Percentiles rank a stretch among this genome's conserved stretches.
Evolutionary conservation across 2,113 vertebrate genomes (phyloP).

Genomic region (Epinephelus lanceolatus): DNA sequence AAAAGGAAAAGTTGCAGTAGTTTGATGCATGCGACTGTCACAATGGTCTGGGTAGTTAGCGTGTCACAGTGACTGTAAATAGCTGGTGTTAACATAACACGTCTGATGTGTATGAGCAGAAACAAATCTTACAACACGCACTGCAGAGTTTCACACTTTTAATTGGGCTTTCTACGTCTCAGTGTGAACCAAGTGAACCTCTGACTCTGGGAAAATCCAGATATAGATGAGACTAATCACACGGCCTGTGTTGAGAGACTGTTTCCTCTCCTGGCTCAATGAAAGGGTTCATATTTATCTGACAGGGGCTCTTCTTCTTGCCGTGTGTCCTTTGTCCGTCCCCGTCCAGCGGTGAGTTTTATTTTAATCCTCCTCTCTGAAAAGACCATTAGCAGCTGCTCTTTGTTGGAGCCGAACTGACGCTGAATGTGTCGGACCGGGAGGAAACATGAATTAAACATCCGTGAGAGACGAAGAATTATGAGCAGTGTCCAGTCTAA

Average conservation of each 20-base stretch:
- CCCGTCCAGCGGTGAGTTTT: conserved; percentile 29
- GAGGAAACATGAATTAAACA: conserved; percentile 70
- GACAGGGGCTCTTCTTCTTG: not conserved
- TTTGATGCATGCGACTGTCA: too few species aligned
- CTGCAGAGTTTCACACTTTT: not conserved
- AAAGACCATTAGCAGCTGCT: conserved; percentile 67
- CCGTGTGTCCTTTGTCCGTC: not conserved
- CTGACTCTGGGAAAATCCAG: not conserved
- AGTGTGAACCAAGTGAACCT: conserved; percentile 1
- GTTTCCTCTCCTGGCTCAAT: conserved; percentile 23
- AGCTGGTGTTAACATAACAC: too few species aligned
- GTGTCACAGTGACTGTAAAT: too few species aligned
- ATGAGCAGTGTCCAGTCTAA: conserved; percentile 53
- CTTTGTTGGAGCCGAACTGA: conserved; percentile 58
- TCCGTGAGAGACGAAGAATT: conserved; percentile 54
- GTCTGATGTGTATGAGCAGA: too few species aligned
- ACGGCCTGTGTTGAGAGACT: not conserved
- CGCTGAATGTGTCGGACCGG: conserved; percentile 54
- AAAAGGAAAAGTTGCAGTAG: too few species aligned
- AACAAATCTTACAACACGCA: too few species aligned
- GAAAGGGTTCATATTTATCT: not conserved
- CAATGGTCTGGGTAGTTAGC: too few species aligned
- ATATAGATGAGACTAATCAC: conserved; percentile 20
- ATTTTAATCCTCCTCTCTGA: conserved; percentile 57
- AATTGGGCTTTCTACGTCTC: not conserved